A percentile compares a stretch with the other conserved stretches of the same genome.
phyloP scores from a whole-genome alignment of 2,888 invertebrate genomes.

The Drosophila neonasuta region DNA sequence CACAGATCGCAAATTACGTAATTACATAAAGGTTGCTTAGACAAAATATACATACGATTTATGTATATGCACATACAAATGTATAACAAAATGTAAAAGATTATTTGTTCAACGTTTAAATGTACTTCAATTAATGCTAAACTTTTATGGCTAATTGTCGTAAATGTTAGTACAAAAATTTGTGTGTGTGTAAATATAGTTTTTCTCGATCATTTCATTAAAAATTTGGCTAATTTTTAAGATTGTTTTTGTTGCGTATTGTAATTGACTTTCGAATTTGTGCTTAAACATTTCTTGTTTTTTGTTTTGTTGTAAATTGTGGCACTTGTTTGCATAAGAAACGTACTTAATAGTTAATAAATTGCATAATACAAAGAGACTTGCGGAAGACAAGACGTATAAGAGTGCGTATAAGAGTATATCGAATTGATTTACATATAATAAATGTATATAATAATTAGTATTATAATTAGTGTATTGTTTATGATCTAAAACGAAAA shows the following conservation, averaged over 20 bases:
- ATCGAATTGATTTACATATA: constrained; percentile 1
- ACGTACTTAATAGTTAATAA: constrained; percentile 34
- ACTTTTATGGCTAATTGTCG: constrained; percentile 56
- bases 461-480: constrained; percentile 7
- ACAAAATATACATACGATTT: constrained; percentile 12
- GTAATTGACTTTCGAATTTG: constrained; percentile 56
- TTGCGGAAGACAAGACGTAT: constrained; percentile 67
- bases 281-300: constrained; percentile 19
- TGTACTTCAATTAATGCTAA: constrained; percentile 29
- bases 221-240: constrained; percentile 60
- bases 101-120: constrained; percentile 53
- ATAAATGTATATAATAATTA: background rate
- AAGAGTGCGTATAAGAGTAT: constrained; percentile 14
- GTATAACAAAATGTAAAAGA: constrained; percentile 45
- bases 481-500: constrained; percentile 46
- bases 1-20: constrained; percentile 70
- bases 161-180: constrained; percentile 23
- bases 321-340: constrained; percentile 73
- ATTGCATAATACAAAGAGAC: constrained; percentile 34
- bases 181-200: constrained; percentile 47
- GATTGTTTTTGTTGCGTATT: constrained; percentile 24
- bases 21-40: constrained; percentile 44
- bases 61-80: constrained; percentile 15
- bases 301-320: constrained; percentile 47
- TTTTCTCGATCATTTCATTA: constrained; percentile 26